Conservation (phyloP, 1,140 invertebrate species). For the Theocolax elegans region DNA sequence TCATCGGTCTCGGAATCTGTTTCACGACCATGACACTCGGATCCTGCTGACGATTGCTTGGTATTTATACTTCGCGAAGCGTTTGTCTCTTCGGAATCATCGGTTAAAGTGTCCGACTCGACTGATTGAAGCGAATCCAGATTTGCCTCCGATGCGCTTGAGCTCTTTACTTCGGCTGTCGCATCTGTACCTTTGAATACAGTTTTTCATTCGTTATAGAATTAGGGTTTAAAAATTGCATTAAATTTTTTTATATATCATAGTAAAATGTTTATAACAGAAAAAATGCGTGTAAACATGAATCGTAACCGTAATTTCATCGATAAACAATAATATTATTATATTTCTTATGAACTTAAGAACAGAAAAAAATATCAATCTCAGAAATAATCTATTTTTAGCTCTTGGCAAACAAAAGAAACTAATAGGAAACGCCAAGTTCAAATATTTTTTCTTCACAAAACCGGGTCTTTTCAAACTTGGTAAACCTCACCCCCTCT, state of each 20-base stretch:
- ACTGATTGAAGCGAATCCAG: constrained; percentile 62
- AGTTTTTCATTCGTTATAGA: too few species aligned
- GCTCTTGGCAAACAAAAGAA: not conserved
- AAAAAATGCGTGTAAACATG: too few species aligned
- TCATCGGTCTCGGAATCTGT: constrained; percentile 65
- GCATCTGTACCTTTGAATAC: constrained; percentile 1
- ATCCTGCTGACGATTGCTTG: constrained; percentile 17
- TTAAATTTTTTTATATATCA: too few species aligned
- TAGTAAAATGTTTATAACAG: too few species aligned
- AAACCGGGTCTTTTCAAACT: too few species aligned
- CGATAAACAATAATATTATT: too few species aligned
- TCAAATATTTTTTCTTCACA: not conserved
- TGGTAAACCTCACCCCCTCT: too few species aligned
- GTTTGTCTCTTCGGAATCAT: constrained; percentile 60
- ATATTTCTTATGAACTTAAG: too few species aligned
- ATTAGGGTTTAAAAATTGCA: too few species aligned
- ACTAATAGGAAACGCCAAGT: constrained; percentile 1
- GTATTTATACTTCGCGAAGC: not conserved
- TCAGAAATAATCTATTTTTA: too few species aligned
- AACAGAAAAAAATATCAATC: too few species aligned
- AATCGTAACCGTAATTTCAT: too few species aligned
- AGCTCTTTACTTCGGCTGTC: not conserved
- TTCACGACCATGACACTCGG: constrained; percentile 47
- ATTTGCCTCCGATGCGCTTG: constrained; percentile 57
- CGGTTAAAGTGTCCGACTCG: constrained; percentile 64